phyloP scores from a whole-genome alignment of 2,113 vertebrate genomes.

The Lophura nycthemera region DNA sequence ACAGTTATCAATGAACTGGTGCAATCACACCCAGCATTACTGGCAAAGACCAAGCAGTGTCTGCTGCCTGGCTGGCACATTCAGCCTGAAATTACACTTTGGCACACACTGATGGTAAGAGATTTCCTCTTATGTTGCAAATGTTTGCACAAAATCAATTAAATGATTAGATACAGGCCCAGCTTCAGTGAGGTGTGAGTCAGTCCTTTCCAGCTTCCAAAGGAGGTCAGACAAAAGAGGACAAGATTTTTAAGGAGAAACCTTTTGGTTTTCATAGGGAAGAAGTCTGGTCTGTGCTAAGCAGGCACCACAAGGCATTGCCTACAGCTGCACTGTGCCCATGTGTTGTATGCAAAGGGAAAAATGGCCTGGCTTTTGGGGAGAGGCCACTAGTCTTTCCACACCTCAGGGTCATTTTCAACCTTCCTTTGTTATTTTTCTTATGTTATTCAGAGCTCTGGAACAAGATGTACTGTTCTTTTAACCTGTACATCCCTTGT shows the following conservation, averaged over 20 bases:
- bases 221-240: background rate
- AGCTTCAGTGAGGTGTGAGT: background rate
- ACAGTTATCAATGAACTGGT: background rate
- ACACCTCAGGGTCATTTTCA: background rate
- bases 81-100: background rate
- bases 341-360: background rate
- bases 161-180: background rate
- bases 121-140: background rate
- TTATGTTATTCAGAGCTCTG: background rate
- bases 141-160: conserved; percentile 34
- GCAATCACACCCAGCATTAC: background rate
- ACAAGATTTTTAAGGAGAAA: background rate
- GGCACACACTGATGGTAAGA: background rate
- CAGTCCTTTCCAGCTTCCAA: background rate
- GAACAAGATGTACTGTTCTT: background rate
- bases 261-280: background rate
- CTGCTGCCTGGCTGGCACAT: conserved; percentile 4
- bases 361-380: background rate
- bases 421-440: background rate
- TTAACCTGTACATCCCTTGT: background rate
- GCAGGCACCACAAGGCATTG: background rate
- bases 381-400: background rate
- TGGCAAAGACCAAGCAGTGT: background rate
- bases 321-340: background rate
- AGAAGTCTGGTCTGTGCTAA: background rate